Conservation (phyloP, 2,888 invertebrate genomes). For the Thera britannica region DNA sequence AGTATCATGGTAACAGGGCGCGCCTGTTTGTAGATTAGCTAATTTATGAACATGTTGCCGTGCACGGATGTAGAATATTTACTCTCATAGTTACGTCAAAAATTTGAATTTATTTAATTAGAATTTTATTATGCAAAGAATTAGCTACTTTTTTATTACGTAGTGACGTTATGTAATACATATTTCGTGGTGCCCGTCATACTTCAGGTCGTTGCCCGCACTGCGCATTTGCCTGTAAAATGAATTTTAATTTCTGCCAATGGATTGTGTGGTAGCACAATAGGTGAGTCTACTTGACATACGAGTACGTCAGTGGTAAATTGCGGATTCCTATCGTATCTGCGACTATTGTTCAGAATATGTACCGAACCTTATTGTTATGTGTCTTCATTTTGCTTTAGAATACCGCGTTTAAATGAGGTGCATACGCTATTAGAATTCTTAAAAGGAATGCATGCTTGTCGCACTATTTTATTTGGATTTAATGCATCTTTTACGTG, state of each 20-base stretch:
- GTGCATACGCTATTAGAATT: constrained; percentile 70
- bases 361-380: constrained; percentile 80
- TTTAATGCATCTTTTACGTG: constrained; percentile 13
- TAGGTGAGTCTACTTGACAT: constrained; percentile 54
- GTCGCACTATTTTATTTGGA: constrained; percentile 17
- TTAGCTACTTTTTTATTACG: constrained; percentile 22
- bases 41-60: constrained; percentile 64
- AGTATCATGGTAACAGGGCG: constrained; percentile 64
- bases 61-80: constrained; percentile 63
- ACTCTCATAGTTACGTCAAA: constrained; percentile 56
- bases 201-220: constrained; percentile 60
- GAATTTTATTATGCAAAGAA: constrained; percentile 33
- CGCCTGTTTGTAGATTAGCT: constrained; percentile 66
- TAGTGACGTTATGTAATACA: constrained; percentile 43
- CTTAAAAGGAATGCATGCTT: constrained; percentile 49
- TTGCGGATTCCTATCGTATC: constrained; percentile 80
- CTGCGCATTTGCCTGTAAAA: constrained; percentile 50
- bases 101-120: constrained; percentile 48
- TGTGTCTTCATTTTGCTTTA: constrained; percentile 61
- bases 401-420: constrained; percentile 74
- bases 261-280: constrained; percentile 63
- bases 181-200: constrained; percentile 44
- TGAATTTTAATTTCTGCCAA: constrained; percentile 61
- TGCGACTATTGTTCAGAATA: constrained; percentile 81
- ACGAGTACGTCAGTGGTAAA: constrained; percentile 68